These are phyloP conservation scores for Tokudaia muenninki DNA, from an alignment of 2,797 vertebrate genomes.

Conservation along the genomic window DNA sequence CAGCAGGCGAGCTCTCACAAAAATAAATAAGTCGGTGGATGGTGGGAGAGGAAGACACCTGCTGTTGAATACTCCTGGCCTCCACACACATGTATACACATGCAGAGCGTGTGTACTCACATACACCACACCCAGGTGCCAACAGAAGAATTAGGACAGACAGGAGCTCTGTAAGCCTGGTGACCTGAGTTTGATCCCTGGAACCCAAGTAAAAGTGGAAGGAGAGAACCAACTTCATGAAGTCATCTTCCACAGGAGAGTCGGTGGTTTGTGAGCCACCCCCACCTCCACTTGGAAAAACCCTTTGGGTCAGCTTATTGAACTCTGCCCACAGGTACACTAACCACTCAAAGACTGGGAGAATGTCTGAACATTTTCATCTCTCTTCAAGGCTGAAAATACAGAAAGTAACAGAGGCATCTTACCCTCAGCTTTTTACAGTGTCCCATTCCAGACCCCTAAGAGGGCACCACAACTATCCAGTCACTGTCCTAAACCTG, in stretches of 20 bases:
- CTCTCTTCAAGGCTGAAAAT: not conserved
- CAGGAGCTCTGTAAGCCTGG: not conserved
- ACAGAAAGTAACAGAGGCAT: not conserved
- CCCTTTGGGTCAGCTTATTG: not conserved
- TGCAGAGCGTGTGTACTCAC: not conserved
- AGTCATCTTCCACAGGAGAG: accelerated
- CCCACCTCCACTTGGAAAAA: not conserved
- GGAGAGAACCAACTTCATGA: not conserved
- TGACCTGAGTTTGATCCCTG: not conserved
- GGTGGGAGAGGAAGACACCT: not conserved
- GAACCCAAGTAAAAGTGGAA: not conserved
- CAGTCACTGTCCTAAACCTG: not conserved
- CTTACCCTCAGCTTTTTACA: not conserved
- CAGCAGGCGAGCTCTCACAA: not conserved
- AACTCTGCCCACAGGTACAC: not conserved
- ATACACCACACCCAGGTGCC: not conserved
- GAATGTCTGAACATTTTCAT: not conserved
- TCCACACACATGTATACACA: not conserved
- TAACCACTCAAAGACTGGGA: not conserved
- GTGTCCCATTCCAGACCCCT: not conserved
- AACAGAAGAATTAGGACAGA: not conserved
- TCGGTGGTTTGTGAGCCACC: no score
- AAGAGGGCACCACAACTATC: not conserved
- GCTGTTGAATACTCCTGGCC: not conserved
- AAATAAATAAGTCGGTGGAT: not conserved